Evolutionary conservation across 2,888 invertebrate genomes (phyloP), one percentile per base, ranked within the genome.

Genomic region (Drosophila hawaiiensis): DNA sequence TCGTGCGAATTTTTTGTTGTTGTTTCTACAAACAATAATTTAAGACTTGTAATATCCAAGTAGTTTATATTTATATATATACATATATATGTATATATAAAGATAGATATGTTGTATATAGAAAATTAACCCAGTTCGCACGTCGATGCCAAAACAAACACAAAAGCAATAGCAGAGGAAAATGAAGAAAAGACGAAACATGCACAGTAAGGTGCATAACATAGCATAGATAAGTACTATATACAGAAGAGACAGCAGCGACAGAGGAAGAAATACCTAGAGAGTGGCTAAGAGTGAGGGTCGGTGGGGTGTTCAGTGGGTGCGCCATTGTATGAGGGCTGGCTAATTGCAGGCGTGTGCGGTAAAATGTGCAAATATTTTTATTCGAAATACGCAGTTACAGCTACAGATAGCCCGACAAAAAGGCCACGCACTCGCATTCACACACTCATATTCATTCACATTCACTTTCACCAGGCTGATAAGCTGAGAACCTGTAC

Each of bases 51-150:
- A 82, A 78, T 73, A 77, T 55, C 59, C 53, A 76, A 71, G 67
- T 76, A 73, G 61, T 50, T 71, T 53, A 59, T 71, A 41, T 73
- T 9, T 59, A 16, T 47, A 59, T 63, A 22, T 53, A 56, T 71
- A 41, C 71, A 9, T 61, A 16, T 47, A 58, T 53, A n/a, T 67
- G 33, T 76, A 60, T 41, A 43, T 56, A 53, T 59, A 52, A 47
- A 54, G 35, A 90, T 49, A 28, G 16, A 28, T 49, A 28, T 28
- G 49, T 49, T 78, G 52, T 78, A 81, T 84, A 86, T 80, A 89
- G 82, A 90, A 87, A 88, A 88, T 89, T 88, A 88, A 88, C 87
- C 87, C 81, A 88, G 88, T 88, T 88, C 87, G 87, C 87, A 88
- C 87, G 91, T 87, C 89, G 74, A 78, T 82, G 84, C 82, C 71